Evolutionary conservation across 1,140 invertebrate genomes (phyloP), one percentile per base, ranked within the genome.

Genomic region (Solenopsis invicta): DNA sequence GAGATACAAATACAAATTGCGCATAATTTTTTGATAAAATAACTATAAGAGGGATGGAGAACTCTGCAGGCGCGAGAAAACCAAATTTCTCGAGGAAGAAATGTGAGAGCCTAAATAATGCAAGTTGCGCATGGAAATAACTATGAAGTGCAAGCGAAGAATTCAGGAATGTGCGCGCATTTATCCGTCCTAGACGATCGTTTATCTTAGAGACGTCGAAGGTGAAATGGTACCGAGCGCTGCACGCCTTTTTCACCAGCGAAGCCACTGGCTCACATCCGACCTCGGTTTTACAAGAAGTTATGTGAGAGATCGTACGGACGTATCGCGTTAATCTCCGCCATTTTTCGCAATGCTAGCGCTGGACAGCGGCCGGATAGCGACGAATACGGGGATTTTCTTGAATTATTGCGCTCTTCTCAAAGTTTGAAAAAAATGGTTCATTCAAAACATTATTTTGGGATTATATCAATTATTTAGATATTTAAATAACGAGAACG

Each of bases 261-360:
- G 64, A 66, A 10, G 29, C 18, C 59, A 10, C 67, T 45, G n/a
- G 69, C 52, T 84, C 48, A 62, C 48, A 66, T 21, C 18, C 67
- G 88, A 12, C 34, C 72, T 67, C 29, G 37, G 5, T 59, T 81
- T 90, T 87, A 92, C 78, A 41, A 91, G 87, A 89, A 92, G 87
- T 87, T 91, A 92, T 90, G 91, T 84, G 87, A 34, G 66, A 84
- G 90, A 90, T 88, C 87, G 69, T 24, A 52, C 48, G 56, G 75
- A 89, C 59, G 82, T 81, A 86, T 87, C 85, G 85, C 24, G 86
- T 67, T 89, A 89, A 92, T 92, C 91, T 81, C 24, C 21, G 80
- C 85, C 72, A 91, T 92, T 89, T 91, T 86, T 91, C 87, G 67
- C 48, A 18, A 85, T 85, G 48, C 76, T n/a, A 41, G 10, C 50